Evolutionary conservation across 92 coral and sea anemone genomes (phyloP).

Genomic region (Plumapathes pennacea): DNA sequence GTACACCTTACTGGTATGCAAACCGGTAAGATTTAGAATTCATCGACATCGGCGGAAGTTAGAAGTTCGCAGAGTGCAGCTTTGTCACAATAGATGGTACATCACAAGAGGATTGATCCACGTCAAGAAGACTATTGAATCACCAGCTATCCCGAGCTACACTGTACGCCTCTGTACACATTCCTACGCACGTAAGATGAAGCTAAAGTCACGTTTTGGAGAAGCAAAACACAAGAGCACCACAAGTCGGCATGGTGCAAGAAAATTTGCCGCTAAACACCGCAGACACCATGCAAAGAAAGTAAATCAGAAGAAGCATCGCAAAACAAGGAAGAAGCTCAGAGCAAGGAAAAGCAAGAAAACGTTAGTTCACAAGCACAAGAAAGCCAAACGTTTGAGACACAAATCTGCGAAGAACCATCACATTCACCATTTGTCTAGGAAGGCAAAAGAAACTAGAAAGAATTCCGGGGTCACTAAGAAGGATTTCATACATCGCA

Average conservation of each 20-base stretch:
- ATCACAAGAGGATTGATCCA: constrained; percentile 54
- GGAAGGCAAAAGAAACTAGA: no score
- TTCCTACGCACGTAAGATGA: constrained; percentile 32
- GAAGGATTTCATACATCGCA: no score
- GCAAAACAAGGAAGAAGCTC: constrained; percentile 10
- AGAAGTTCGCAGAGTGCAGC: constrained; percentile 42
- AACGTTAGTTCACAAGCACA: no score
- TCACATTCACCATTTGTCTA: no score
- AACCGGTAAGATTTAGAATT: constrained; percentile 56
- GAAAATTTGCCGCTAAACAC: no score
- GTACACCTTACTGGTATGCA: constrained; percentile 70
- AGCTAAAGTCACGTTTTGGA: constrained; percentile 1
- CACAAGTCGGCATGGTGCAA: no score
- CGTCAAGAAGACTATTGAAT: constrained; percentile 17
- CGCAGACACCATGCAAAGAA: not conserved
- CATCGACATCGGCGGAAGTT: constrained; percentile 19
- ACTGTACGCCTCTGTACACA: constrained; percentile 53
- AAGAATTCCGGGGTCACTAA: no score
- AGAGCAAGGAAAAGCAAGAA: not conserved
- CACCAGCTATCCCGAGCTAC: constrained; percentile 17
- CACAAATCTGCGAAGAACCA: no score
- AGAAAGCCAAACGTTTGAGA: no score
- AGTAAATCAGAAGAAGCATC: not conserved
- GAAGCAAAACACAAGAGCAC: no score
- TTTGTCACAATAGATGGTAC: constrained; percentile 68